phyloP scores from a whole-genome alignment of 2,888 invertebrate genomes.

The Mythimna pallens region DNA sequence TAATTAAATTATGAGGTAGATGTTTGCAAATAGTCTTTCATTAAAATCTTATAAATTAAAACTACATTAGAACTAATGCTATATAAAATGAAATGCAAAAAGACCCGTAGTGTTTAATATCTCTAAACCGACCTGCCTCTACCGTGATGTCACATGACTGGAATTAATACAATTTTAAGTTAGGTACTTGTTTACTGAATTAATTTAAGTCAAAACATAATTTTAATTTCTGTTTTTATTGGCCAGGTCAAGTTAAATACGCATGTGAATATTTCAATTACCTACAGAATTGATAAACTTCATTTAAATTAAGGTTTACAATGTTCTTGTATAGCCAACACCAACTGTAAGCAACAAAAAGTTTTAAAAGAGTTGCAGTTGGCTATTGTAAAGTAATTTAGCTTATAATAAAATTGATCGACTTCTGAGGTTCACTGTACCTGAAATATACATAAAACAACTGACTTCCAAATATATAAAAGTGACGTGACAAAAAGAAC shows the following conservation, averaged over 20 bases:
- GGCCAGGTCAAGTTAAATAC: conserved; percentile 30
- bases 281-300: conserved; percentile 24
- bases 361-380: background rate
- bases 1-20: conserved; percentile 90
- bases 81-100: conserved; percentile 76
- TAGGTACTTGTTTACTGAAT: conserved; percentile 19
- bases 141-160: conserved; percentile 54
- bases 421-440: conserved; percentile 10
- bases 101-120: conserved; percentile 77
- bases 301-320: conserved; percentile 33
- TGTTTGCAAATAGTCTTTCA: conserved; percentile 89
- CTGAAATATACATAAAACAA: background rate
- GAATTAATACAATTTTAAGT: conserved; percentile 35
- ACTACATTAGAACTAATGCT: conserved; percentile 76
- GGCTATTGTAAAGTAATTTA: background rate
- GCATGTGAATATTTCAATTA: conserved; percentile 29
- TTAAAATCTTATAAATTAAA: conserved; percentile 82
- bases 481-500: conserved; percentile 6
- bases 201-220: conserved; percentile 11
- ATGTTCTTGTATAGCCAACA: conserved; percentile 18
- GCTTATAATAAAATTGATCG: background rate
- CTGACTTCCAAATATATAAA: conserved; percentile 17
- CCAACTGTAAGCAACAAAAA: conserved; percentile 11
- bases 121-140: conserved; percentile 60
- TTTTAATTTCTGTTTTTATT: conserved; percentile 28